Percentiles rank a stretch among this genome's conserved stretches.
phyloP scores from a whole-genome alignment of 2,113 vertebrate species.

The Carollia perspicillata region DNA sequence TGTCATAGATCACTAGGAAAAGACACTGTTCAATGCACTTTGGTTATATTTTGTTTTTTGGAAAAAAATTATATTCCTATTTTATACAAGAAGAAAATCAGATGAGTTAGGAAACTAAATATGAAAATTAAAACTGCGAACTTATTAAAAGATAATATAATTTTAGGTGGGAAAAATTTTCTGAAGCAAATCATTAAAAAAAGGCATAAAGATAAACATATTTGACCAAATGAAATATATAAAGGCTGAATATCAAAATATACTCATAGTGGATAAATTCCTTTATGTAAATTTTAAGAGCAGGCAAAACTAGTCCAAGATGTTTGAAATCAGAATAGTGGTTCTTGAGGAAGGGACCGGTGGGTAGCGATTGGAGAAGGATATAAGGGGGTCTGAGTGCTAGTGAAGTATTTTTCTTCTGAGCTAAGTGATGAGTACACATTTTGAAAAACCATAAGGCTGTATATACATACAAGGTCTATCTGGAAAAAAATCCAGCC shows the following conservation, averaged over 20 bases:
- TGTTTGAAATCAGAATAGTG: not conserved
- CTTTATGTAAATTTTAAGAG: constrained; percentile 11
- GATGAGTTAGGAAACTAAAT: not conserved
- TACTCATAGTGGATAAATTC: not conserved
- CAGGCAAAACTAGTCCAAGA: not conserved
- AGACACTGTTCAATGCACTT: not conserved
- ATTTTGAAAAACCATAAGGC: not conserved
- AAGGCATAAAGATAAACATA: not conserved
- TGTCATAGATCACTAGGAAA: not conserved
- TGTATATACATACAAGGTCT: not conserved
- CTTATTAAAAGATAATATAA: not conserved
- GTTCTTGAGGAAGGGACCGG: not conserved
- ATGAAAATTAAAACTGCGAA: not conserved
- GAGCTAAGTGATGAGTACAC: not conserved
- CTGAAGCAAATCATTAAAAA: not conserved
- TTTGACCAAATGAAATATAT: not conserved
- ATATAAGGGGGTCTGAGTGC: no score
- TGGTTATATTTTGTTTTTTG: not conserved
- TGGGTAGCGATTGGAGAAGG: not conserved
- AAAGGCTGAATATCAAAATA: not conserved
- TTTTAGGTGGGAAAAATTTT: not conserved
- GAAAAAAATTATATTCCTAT: not conserved
- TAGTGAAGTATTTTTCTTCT: not conserved
- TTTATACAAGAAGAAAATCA: not conserved
- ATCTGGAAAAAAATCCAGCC: no score